Evolutionary conservation across 2,113 vertebrate species (phyloP).

Genomic region (Perognathus longimembris): DNA sequence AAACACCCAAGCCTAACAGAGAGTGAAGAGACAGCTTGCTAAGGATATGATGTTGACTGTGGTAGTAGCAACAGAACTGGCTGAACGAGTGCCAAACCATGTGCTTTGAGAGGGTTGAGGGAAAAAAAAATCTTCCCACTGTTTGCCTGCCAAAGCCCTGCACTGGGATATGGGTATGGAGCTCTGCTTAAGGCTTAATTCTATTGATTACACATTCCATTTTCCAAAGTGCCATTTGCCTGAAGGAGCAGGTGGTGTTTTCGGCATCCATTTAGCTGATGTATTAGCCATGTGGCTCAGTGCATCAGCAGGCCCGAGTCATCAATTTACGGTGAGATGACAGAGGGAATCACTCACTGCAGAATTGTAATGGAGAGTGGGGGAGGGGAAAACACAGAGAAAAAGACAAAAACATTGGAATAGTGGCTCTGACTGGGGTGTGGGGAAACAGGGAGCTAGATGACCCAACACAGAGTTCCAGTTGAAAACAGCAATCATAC

Average conservation of each 20-base stretch:
- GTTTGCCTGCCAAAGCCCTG: slow-evolving; percentile 85
- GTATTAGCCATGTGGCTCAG: slow-evolving; percentile 92
- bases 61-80: neutral
- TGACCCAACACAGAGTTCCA: neutral
- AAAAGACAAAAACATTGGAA: slow-evolving; percentile 43
- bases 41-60: neutral
- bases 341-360: slow-evolving; percentile 90
- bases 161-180: slow-evolving; percentile 86
- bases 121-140: slow-evolving; percentile 73
- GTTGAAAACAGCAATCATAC: neutral
- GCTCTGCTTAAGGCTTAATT: slow-evolving; percentile 90
- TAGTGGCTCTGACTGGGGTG: neutral
- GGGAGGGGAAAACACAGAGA: slow-evolving; percentile 81
- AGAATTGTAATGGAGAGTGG: slow-evolving; percentile 85
- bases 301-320: slow-evolving; percentile 90
- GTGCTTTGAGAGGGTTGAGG: slow-evolving; percentile 42
- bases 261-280: slow-evolving; percentile 93
- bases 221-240: slow-evolving; percentile 92
- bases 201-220: slow-evolving; percentile 94
- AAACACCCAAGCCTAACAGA: neutral
- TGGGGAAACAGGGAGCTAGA: neutral
- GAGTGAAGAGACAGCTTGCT: neutral
- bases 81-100: slow-evolving; percentile 38
- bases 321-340: slow-evolving; percentile 91
- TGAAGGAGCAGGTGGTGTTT: slow-evolving; percentile 93